phyloP scores from a whole-genome alignment of 64 coral and sea anemone genomes.

The Montipora efflorescens region DNA sequence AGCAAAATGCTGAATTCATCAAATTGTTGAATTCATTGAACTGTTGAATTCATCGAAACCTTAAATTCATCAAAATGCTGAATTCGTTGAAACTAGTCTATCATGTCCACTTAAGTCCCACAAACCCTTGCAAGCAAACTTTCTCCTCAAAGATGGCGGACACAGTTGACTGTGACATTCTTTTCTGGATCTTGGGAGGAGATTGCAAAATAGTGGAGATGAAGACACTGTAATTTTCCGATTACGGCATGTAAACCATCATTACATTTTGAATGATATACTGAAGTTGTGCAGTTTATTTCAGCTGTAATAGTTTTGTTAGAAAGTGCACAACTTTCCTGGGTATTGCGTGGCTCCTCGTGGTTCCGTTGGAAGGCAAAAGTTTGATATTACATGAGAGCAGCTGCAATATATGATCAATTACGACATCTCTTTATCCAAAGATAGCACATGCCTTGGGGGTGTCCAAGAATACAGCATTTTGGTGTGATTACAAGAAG shows the following conservation, averaged over 20 bases:
- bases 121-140: not conserved
- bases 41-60: not conserved
- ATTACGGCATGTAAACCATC: not conserved
- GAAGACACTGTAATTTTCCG: not conserved
- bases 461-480: slow-evolving; percentile 56
- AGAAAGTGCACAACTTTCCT: slow-evolving; percentile 1
- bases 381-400: slow-evolving; percentile 8
- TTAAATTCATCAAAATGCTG: not conserved
- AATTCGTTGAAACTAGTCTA: not conserved
- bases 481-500: slow-evolving; percentile 11
- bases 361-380: no score
- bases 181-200: slow-evolving; percentile 21
- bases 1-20: not conserved
- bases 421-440: slow-evolving; percentile 1
- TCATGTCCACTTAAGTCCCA: slow-evolving; percentile 14
- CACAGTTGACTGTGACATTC: not conserved
- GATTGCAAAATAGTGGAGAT: slow-evolving; percentile 6
- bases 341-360: no score
- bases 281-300: slow-evolving; percentile 27
- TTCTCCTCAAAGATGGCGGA: not conserved
- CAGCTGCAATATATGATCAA: slow-evolving; percentile 35
- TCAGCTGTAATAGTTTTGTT: slow-evolving; percentile 14
- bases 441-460: slow-evolving; percentile 46
- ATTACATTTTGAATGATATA: slow-evolving; percentile 29
- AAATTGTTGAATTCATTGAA: not conserved